Conservation (phyloP, 2,797 vertebrate genomes). For the Esox lucius region DNA sequence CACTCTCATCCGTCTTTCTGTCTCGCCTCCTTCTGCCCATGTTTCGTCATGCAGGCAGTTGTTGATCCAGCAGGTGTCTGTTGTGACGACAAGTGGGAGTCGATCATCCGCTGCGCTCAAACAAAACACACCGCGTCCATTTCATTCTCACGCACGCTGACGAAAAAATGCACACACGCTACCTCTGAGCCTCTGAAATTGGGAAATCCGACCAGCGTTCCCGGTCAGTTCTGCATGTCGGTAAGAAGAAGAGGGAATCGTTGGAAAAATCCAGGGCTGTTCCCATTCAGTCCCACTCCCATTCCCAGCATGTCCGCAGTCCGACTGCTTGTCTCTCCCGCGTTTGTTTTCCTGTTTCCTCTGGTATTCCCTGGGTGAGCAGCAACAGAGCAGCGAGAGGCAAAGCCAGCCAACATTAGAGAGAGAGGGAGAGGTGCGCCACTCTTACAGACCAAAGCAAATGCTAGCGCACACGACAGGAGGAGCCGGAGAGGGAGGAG, state of each 20-base stretch:
- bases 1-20: slow-evolving; percentile 14
- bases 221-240: slow-evolving; percentile 12
- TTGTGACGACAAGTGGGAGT: slow-evolving; percentile 6
- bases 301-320: slow-evolving; percentile 32
- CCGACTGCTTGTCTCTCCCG: background rate
- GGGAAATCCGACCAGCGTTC: background rate
- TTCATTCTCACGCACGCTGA: background rate
- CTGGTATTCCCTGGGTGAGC: background rate
- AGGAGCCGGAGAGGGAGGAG: background rate
- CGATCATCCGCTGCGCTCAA: slow-evolving; percentile 14
- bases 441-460: slow-evolving; percentile 17
- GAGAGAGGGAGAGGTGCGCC: slow-evolving; percentile 7
- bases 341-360: background rate
- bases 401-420: background rate
- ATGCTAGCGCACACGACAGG: slow-evolving; percentile 8
- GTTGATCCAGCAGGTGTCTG: slow-evolving; percentile 45
- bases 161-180: background rate
- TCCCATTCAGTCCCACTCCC: background rate
- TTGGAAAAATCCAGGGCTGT: background rate
- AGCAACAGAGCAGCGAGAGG: background rate
- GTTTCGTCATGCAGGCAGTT: background rate
- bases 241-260: background rate
- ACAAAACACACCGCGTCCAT: slow-evolving; percentile 33
- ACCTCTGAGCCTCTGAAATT: background rate
- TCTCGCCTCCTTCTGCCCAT: slow-evolving; percentile 17